Evolutionary conservation across 2,888 invertebrate genomes (phyloP).

Genomic region (Ametastegia equiseti): DNA sequence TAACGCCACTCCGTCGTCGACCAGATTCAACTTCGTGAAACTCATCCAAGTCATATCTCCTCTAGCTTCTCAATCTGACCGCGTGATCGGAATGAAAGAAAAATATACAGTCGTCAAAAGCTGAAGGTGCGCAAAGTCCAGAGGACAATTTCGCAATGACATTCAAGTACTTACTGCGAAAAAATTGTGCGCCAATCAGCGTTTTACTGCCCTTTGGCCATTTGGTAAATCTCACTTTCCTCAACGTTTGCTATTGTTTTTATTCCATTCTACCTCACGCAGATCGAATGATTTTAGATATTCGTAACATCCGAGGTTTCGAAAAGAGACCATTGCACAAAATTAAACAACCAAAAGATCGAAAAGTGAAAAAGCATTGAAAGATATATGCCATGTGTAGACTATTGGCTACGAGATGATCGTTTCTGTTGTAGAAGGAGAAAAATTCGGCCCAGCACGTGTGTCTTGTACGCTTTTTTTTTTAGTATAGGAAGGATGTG

Average conservation of each 20-base stretch:
- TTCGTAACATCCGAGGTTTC: background rate
- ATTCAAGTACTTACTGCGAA: too few species aligned
- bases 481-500: slow-evolving; percentile 31
- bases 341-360: background rate
- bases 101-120: background rate
- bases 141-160: background rate
- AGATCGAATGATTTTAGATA: too few species aligned
- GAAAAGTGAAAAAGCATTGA: background rate
- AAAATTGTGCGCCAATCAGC: too few species aligned
- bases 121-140: background rate
- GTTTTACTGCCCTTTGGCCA: background rate
- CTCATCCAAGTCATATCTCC: background rate
- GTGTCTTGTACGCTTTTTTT: slow-evolving; percentile 6
- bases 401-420: slow-evolving; percentile 8
- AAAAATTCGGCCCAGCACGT: slow-evolving; percentile 17
- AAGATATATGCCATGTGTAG: background rate
- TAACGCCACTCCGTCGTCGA: background rate
- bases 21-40: background rate
- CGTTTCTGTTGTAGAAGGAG: background rate
- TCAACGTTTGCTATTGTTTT: background rate
- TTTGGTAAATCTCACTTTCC: slow-evolving; percentile 12
- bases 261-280: too few species aligned
- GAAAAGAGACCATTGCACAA: background rate
- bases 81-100: slow-evolving; percentile 5
- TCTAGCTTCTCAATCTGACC: background rate